Conservation (phyloP, 2,797 vertebrate species). For the Oreochromis mossambicus region DNA sequence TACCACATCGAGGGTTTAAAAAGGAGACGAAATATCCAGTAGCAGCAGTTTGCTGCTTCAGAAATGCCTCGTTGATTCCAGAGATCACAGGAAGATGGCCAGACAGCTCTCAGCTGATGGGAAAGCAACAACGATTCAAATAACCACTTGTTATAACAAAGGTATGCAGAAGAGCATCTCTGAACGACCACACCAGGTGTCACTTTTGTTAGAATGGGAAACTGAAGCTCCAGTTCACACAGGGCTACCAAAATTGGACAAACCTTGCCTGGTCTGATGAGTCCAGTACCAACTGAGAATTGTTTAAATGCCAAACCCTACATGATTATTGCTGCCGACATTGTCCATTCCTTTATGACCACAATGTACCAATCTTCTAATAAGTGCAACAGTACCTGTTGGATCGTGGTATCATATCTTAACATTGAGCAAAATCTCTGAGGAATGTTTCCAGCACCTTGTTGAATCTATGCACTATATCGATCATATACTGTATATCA, state of each 20-base stretch:
- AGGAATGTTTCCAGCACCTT: background rate
- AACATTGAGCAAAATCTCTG: background rate
- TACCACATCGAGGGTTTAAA: background rate
- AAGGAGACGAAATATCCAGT: background rate
- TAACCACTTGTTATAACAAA: background rate
- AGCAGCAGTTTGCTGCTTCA: constrained; percentile 1
- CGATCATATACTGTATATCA: background rate
- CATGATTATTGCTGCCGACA: background rate
- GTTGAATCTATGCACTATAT: background rate
- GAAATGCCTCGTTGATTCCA: constrained; percentile 53
- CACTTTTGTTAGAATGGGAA: background rate
- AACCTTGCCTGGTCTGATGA: background rate
- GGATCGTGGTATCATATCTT: background rate
- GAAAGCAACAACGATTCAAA: background rate
- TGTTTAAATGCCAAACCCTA: background rate
- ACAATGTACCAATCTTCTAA: background rate
- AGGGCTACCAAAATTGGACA: background rate
- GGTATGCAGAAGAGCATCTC: background rate
- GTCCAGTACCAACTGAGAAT: background rate
- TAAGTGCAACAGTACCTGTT: background rate
- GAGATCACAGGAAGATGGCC: constrained; percentile 49
- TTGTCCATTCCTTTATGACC: background rate
- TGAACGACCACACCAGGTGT: background rate
- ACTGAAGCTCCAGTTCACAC: background rate
- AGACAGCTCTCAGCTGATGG: constrained; percentile 5